Evolutionary conservation across 2,113 vertebrate genomes (phyloP), one percentile per base, ranked within the genome.

Genomic region (Pao palembangensis): DNA sequence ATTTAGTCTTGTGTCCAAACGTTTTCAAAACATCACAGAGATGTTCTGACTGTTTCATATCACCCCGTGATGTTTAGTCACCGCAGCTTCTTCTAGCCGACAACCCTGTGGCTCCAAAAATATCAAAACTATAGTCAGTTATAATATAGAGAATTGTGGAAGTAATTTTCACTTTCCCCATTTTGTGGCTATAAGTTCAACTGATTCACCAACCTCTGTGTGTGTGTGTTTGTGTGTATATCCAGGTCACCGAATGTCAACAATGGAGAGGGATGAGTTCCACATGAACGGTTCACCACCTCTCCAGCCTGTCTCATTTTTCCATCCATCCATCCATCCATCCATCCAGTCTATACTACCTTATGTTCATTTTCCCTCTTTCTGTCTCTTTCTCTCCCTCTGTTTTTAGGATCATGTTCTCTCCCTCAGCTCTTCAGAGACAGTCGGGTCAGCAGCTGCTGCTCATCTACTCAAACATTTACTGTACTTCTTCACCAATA

Each of bases 191-290:
- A 23, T 41, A 55, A 57, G 11, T 59, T 55, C 34, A 38, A 38
- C 34, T 38, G 10, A 8, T 38, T 38, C 34, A 38, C 34, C 34
- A 38, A 38, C 0, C 34, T 38, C 8, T 38, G 8, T 38, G 8
- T 38, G 8, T 12, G 2, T 38, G 8, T 52, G 25, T 55, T 23
- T 58, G 60, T 59, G 34, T 43, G 15, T 61, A 28, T 46, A 76
- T 78, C 73, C 80, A 85, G 84, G 86, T 86, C 84, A 85, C 67
- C 75, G 81, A 73, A 68, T 83, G 80, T 87, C 83, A 87, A 88
- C 87, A 88, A 80, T 79, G 80, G 76, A 73, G 62, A 70, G 66
- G 77, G 85, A 87, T 87, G 66, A 85, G 87, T 86, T 87, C 76
- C 78, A 71, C 82, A 81, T 85, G 80, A 87, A 79, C 25, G 76